These are phyloP conservation scores for Scleropages formosus DNA, from an alignment of 2,797 vertebrate species.

Conservation along the genomic window DNA sequence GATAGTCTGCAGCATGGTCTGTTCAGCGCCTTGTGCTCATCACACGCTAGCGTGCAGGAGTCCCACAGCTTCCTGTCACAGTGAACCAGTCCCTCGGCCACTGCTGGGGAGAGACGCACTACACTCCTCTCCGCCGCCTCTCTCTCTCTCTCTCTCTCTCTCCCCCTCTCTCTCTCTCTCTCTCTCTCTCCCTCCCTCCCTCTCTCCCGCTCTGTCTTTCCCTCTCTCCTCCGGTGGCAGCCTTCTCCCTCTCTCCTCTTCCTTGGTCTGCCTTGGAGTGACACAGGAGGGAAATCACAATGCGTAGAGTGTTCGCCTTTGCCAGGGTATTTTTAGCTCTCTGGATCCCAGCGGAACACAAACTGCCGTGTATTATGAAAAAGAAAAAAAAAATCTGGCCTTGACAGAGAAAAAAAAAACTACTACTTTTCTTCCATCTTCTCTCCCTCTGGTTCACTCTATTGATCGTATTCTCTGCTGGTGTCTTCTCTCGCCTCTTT, in stretches of 20 bases:
- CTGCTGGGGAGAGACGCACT: constrained; percentile 40
- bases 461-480: constrained; percentile 19
- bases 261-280: constrained; percentile 28
- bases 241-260: constrained; percentile 60
- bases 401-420: constrained; percentile 34
- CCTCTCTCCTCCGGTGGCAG: constrained; percentile 45
- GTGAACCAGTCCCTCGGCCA: constrained; percentile 64
- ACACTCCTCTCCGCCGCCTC: too few species aligned
- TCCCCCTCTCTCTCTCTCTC: too few species aligned
- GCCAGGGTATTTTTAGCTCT: constrained; percentile 37
- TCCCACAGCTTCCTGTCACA: constrained; percentile 69
- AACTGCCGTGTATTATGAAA: constrained; percentile 28
- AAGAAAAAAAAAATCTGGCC: constrained; percentile 23
- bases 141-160: too few species aligned
- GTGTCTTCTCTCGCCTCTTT: constrained; percentile 12
- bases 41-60: constrained; percentile 72
- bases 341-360: constrained; percentile 30
- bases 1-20: constrained; percentile 99
- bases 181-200: too few species aligned
- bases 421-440: constrained; percentile 8
- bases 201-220: constrained; percentile 33
- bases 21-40: constrained; percentile 84
- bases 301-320: constrained; percentile 29
- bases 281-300: constrained; percentile 31
- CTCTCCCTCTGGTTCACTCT: constrained; percentile 21